Evolutionary conservation across 2,113 vertebrate species (phyloP), one percentile per base, ranked within the genome.

Genomic region (Lathamus discolor): DNA sequence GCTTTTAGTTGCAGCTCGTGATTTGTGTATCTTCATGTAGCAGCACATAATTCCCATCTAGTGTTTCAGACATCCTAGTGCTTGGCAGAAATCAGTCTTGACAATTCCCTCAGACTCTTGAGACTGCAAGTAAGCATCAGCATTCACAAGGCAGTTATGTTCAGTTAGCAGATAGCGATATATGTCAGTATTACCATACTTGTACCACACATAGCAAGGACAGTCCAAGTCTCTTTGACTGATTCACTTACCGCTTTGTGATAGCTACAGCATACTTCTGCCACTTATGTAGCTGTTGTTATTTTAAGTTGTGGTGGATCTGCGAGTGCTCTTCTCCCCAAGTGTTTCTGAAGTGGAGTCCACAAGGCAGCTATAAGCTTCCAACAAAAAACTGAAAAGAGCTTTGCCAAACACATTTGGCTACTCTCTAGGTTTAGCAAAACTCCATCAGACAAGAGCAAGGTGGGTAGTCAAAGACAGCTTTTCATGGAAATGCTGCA

Each of bases 311-410:
- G 10, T 7, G 43, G 14, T 55, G 33, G 43, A 83, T 74, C 28
- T 2, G 2, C 0, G 4, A 68, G 7, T 16, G n/a, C 0, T 14
- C 3, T 6, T 6, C 4, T 70, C 5, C 19, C 12, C 12, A 75
- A 35, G 10, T 6, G 72, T 49, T 94, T 90, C 57, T 23, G 13
- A 29, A 73, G 13, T 8, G 6, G 13, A 48, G 4, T 55, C 25
- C 35, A 55, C 35, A 80, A 44, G 29, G 22, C 3, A 74, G 3
- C 51, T 33, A 29, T 4, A 7, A 72, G 3, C 8, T 83, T 80
- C 10, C 12, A 46, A 43, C 1, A 86, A 73, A 63, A 86, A 76
- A 28, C 17, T 25, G 13, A 67, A 89, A 67, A 33, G 17, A 80
- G 3, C 23, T 14, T 10, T 74, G 24, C 19, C 29, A 79, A 92